phyloP scores from a whole-genome alignment of 2,113 vertebrate species.

The Bolborhynchus lineola region DNA sequence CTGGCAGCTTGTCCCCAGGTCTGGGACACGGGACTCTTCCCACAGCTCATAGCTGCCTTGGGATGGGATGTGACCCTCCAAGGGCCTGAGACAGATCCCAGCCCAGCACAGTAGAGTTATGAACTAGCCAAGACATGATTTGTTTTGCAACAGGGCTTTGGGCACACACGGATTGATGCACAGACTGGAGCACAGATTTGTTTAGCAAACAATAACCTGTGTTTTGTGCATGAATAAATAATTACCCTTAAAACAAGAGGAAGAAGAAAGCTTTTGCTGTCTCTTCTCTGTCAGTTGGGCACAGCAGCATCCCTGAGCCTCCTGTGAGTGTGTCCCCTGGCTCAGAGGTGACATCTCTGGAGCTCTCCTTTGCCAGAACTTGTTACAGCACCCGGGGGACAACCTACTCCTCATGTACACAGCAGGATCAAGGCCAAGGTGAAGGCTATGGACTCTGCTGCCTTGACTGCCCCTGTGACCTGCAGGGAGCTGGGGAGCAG shows the following conservation, averaged over 20 bases:
- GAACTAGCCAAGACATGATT: background rate
- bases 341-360: background rate
- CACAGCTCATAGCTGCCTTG: rapidly evolving
- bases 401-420: background rate
- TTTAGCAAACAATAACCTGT: constrained; percentile 64
- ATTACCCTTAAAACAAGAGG: constrained; percentile 29
- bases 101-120: background rate
- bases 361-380: background rate
- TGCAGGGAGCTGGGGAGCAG: background rate
- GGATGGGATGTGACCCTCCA: background rate
- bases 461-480: background rate
- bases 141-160: background rate
- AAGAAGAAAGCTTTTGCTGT: background rate
- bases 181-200: constrained; percentile 47
- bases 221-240: constrained; percentile 52
- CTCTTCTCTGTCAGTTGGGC: background rate
- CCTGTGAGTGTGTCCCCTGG: rapidly evolving
- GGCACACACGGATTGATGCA: background rate
- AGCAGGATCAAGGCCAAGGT: background rate
- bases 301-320: background rate
- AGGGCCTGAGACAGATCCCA: background rate
- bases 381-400: rapidly evolving
- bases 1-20: rapidly evolving
- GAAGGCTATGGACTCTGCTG: background rate
- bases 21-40: background rate